These are phyloP conservation scores for Corvus hawaiiensis DNA, from an alignment of 2,113 vertebrate species.

Conservation along the genomic window DNA sequence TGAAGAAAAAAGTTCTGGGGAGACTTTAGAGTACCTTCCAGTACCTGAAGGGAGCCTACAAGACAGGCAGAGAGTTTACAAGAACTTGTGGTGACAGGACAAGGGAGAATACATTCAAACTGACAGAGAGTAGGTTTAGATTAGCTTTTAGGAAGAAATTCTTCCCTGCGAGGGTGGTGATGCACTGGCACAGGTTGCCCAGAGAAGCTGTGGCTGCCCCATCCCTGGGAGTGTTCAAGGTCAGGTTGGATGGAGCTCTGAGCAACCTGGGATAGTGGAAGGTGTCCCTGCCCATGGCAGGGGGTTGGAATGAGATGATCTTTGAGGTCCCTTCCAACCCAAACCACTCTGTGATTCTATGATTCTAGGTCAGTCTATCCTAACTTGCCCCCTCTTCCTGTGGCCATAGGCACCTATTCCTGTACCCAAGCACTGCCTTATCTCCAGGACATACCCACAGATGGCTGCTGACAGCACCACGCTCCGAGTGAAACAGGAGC, in stretches of 20 bases:
- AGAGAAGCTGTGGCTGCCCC: neutral
- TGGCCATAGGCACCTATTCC: neutral
- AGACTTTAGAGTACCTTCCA: neutral
- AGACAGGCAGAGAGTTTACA: neutral
- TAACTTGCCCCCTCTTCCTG: neutral
- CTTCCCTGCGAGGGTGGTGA: neutral
- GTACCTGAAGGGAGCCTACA: neutral
- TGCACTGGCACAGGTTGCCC: accelerated
- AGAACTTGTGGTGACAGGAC: neutral
- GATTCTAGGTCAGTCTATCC: neutral
- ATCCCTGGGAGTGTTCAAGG: neutral
- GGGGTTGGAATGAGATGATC: neutral
- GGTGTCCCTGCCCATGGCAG: neutral
- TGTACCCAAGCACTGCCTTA: neutral
- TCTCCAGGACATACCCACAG: neutral
- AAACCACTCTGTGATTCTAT: neutral
- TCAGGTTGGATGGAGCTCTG: too few species aligned
- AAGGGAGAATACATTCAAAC: neutral
- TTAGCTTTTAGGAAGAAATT: neutral
- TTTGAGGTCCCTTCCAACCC: neutral
- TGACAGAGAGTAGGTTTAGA: neutral
- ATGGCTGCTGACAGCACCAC: neutral
- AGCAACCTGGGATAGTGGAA: neutral
- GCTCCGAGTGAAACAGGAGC: neutral
- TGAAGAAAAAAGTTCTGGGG: neutral